Conservation (phyloP, 2,888 invertebrate genomes). For the Anorthoa munda region DNA sequence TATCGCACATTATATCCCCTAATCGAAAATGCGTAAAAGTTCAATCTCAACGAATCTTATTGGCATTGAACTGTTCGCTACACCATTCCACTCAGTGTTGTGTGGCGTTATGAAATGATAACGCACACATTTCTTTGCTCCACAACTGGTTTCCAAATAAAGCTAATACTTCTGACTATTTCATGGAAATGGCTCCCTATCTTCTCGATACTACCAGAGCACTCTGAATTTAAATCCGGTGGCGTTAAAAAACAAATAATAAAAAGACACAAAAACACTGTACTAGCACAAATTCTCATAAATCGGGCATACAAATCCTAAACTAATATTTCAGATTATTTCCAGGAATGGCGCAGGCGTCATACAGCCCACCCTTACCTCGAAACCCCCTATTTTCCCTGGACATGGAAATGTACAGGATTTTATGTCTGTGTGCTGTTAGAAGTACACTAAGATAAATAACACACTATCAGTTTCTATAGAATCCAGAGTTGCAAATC, state of each 20-base stretch:
- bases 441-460: background rate
- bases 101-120: background rate
- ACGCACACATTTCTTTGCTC: background rate
- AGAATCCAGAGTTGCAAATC: background rate
- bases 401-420: background rate
- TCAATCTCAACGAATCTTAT: background rate
- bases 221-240: background rate
- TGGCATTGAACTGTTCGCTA: background rate
- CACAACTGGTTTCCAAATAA: background rate
- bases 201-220: background rate
- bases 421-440: background rate
- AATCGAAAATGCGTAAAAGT: background rate
- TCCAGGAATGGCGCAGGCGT: slow-evolving; percentile 12
- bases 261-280: background rate
- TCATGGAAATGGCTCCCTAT: background rate
- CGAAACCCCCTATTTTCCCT: no score
- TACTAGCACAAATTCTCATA: background rate
- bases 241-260: background rate
- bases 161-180: background rate
- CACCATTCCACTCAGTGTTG: background rate
- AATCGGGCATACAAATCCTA: background rate
- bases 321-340: background rate
- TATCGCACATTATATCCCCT: background rate
- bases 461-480: background rate
- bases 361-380: background rate